A percentile compares a stretch with the other conserved stretches of the same genome.
phyloP scores from a whole-genome alignment of 2,113 vertebrate genomes.

The Scalopus aquaticus region DNA sequence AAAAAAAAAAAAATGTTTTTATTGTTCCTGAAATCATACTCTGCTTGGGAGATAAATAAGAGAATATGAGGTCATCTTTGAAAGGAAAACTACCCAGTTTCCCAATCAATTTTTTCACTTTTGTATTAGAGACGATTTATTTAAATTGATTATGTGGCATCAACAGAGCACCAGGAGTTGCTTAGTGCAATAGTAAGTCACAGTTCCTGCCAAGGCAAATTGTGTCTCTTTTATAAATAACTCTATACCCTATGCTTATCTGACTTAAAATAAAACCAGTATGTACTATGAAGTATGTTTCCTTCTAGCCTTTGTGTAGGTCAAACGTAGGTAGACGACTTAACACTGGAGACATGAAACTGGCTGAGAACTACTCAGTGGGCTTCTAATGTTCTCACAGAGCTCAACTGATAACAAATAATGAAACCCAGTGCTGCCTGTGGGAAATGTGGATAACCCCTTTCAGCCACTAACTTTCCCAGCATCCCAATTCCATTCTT shows the following conservation, averaged over 20 bases:
- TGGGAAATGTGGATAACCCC: not conserved
- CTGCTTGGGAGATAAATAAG: not conserved
- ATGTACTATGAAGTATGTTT: not conserved
- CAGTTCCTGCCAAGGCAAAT: conserved; percentile 41
- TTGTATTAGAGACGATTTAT: not conserved
- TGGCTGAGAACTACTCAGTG: not conserved
- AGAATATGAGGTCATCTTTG: not conserved
- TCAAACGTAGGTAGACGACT: not conserved
- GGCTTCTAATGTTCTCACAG: not conserved
- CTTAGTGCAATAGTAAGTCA: conserved; percentile 10
- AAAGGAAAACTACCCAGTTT: not conserved
- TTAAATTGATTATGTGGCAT: not conserved
- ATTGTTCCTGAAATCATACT: not conserved
- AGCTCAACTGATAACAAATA: not conserved
- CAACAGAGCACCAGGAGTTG: not conserved
- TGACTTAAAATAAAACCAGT: conserved; percentile 5
- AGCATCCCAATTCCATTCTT: not conserved
- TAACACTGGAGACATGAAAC: not conserved
- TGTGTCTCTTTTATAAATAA: not conserved
- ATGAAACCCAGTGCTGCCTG: not conserved
- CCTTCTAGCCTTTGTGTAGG: not conserved
- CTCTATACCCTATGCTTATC: not conserved
- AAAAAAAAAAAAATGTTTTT: not conserved
- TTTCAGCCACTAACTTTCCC: not conserved
- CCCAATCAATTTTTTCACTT: not conserved